Percentiles rank a stretch among this genome's conserved stretches.
Evolutionary conservation across 2,797 vertebrate species (phyloP).

Genomic region (Myripristis murdjan): DNA sequence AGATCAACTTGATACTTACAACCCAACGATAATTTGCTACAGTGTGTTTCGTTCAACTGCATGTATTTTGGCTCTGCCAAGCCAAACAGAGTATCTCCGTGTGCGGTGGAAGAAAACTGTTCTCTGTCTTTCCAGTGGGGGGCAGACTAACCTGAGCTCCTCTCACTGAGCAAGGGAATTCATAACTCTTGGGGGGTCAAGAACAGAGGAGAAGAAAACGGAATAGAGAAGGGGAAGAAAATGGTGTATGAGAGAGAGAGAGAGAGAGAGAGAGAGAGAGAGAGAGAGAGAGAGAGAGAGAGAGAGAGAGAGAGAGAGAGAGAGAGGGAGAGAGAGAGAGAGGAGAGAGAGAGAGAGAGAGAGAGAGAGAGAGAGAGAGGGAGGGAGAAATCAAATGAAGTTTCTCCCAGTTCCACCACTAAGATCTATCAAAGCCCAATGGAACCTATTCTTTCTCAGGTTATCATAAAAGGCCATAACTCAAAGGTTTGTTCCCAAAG

Average conservation of each 20-base stretch:
- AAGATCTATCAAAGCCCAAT: conserved; percentile 44
- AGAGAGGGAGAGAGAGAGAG: conserved; percentile 1
- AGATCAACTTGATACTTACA: conserved; percentile 42
- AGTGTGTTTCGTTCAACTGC: conserved; percentile 28
- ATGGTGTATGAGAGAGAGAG: not conserved
- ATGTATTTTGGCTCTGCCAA: conserved; percentile 25
- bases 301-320: not conserved
- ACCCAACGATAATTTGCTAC: conserved; percentile 6
- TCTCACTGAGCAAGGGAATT: conserved; percentile 10
- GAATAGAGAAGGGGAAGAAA: not conserved
- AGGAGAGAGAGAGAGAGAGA: conserved; percentile 2
- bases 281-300: not conserved
- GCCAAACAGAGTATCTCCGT: conserved; percentile 11
- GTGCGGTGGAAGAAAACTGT: not conserved
- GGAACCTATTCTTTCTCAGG: conserved; percentile 15
- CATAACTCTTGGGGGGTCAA: not conserved
- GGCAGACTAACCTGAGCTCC: conserved; percentile 7
- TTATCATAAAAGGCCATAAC: conserved; percentile 61
- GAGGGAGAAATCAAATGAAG: too few species aligned
- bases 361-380: too few species aligned
- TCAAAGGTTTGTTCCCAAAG: conserved; percentile 64
- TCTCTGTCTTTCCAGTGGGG: conserved; percentile 21
- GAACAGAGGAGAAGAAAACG: not conserved
- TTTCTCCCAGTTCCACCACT: conserved; percentile 18
- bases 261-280: conserved; percentile 12